These are phyloP conservation scores for Cavia aperea DNA, from an alignment of 2,113 vertebrate species.

Conservation along the genomic window DNA sequence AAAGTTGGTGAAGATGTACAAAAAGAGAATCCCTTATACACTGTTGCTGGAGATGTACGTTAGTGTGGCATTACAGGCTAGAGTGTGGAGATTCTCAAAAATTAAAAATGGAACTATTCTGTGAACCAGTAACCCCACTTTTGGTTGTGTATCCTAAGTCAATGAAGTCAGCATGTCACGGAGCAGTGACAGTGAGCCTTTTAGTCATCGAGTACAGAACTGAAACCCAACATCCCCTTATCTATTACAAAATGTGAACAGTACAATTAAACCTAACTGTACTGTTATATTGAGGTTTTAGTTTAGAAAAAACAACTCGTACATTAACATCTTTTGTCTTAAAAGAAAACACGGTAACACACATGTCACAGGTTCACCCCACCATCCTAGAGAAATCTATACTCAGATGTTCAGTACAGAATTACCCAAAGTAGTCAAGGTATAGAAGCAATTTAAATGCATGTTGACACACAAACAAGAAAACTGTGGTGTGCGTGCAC, in stretches of 20 bases:
- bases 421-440: not conserved
- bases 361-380: not conserved
- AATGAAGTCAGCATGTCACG: not conserved
- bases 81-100: not conserved
- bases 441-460: not conserved
- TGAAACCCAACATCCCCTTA: not conserved
- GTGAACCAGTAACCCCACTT: not conserved
- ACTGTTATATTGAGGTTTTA: not conserved
- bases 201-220: not conserved
- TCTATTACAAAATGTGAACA: not conserved
- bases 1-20: not conserved
- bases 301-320: not conserved
- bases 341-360: not conserved
- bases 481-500: not conserved
- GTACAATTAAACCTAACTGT: not conserved
- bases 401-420: not conserved
- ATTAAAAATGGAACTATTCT: not conserved
- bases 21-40: not conserved
- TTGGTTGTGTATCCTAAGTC: not conserved
- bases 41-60: not conserved
- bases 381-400: not conserved
- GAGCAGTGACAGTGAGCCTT: not conserved
- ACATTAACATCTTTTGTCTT: not conserved
- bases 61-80: not conserved
- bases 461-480: not conserved